Conservation (phyloP, 2,888 invertebrate genomes). For the Pteria penguin region DNA sequence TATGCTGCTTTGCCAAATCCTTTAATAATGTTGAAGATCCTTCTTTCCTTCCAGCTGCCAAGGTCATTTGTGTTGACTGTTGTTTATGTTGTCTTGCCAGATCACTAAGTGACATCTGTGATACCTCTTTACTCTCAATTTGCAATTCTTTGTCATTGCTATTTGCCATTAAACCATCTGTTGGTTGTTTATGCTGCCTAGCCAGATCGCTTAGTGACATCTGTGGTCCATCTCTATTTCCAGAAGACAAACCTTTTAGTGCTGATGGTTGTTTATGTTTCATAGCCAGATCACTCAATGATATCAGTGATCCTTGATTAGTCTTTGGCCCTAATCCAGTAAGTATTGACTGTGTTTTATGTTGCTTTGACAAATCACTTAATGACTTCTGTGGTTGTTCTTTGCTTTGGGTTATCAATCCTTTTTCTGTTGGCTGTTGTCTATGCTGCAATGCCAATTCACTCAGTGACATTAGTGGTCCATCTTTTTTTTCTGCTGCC, state of each 20-base stretch:
- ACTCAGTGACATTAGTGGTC: too few relatives aligned
- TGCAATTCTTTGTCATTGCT: too few relatives aligned
- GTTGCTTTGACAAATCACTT: background rate
- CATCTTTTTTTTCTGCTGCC: too few relatives aligned
- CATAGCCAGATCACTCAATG: background rate
- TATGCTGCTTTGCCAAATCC: constrained; percentile 34
- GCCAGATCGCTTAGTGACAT: background rate
- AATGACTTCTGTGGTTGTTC: background rate
- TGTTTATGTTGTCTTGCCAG: constrained; percentile 18
- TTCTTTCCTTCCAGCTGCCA: background rate
- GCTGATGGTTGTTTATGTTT: background rate
- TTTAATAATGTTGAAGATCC: constrained; percentile 19
- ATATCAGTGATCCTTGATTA: background rate
- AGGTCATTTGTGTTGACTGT: background rate
- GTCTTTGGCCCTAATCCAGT: background rate
- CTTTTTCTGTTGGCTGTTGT: too few relatives aligned
- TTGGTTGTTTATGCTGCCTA: background rate
- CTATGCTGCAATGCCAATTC: too few relatives aligned
- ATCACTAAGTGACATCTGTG: constrained; percentile 27
- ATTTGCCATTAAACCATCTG: background rate
- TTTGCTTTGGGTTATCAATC: too few relatives aligned
- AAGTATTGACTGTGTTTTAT: background rate
- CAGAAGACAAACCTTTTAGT: background rate
- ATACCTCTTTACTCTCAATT: background rate
- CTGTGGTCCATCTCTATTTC: background rate